A percentile compares a stretch with the other conserved stretches of the same genome.
These are phyloP conservation scores for Pachyseris speciosa DNA, from an alignment of 64 coral and sea anemone species.

Conservation along the genomic window DNA sequence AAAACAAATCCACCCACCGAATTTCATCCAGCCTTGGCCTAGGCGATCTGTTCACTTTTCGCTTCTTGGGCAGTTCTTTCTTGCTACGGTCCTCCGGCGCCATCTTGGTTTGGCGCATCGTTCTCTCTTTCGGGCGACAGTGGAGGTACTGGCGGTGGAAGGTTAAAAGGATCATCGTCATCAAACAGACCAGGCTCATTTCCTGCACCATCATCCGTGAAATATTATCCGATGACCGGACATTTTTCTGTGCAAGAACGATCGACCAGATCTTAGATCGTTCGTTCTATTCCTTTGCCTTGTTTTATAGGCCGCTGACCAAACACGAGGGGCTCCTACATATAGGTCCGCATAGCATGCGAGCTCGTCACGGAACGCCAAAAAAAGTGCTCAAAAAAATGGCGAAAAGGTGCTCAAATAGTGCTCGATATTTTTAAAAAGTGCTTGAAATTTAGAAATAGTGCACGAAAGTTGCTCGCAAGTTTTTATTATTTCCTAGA, in stretches of 20 bases:
- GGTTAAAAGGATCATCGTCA: conserved; percentile 83
- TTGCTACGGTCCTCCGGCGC: conserved; percentile 2
- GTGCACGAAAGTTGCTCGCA: no score
- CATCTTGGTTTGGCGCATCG: neutral
- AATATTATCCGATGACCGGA: conserved; percentile 60
- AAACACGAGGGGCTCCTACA: neutral
- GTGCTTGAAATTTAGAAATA: no score
- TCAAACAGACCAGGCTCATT: conserved; percentile 35
- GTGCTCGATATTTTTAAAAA: no score
- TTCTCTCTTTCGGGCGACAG: conserved; percentile 51
- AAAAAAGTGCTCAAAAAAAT: no score
- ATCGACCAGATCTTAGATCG: neutral
- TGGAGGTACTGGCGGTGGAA: conserved; percentile 72
- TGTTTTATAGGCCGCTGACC: conserved; percentile 4
- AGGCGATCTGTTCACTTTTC: conserved; percentile 73
- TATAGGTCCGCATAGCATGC: neutral
- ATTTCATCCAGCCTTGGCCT: conserved; percentile 70
- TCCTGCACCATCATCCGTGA: conserved; percentile 37
- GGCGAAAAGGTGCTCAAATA: no score
- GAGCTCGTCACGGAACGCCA: no score
- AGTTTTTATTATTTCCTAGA: no score
- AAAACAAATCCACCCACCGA: conserved; percentile 24
- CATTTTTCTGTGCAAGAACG: neutral
- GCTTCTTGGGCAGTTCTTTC: conserved; percentile 58
- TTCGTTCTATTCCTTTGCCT: neutral